Base-by-base conservation (phyloP, 2,888 invertebrate genomes). In the Ctenicera cuprea region DNA sequence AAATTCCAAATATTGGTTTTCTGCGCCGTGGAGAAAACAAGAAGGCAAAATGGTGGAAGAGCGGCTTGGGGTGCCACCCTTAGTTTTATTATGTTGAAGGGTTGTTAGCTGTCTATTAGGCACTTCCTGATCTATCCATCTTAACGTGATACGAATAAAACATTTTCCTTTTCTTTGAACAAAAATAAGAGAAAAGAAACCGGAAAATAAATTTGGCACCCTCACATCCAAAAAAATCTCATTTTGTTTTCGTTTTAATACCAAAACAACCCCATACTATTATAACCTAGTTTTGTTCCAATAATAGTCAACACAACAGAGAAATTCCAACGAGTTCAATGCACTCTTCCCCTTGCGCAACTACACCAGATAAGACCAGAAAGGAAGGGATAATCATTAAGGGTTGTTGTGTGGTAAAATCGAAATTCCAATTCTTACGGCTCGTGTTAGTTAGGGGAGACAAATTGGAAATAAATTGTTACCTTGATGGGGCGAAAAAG, bases 241-340 rank as follows among this genome's bases (percentile, higher is more conserved):
- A 3, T 26, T 26, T 26, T 5, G 26, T 5, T 26, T 26, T n/a
- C n/a, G 9, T 33, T 33, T 33, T 8, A 9, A 9, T 9, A 59
- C 22, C 59, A 59, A 59, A 59, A 59, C 59, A 59, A 52, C 16
- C 20, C 33, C 38, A 38, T 22, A 38, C 18, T 38, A 20, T 38
- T 14, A 59, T 59, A 59, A 59, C 38, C 59, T 14, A 59, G 20
- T 59, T 59, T 18, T 12, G 20, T 38, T 59, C 12, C 38, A 20
- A 59, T 38, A 59, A 59, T 20, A 59, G 38, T 59, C 37, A 59
- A 59, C 59, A 59, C 16, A 18, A 11, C 16, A 20, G 33, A 20
- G 33, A 38, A 11, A 18, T 59, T 59, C 59, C 59, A 38, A 30
- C 38, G 59, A 38, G 59, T 59, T 59, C 59, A 59, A 59, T 16